Percentiles rank a stretch among this genome's conserved stretches.
phyloP scores from a whole-genome alignment of 2,113 vertebrate species.

The Tympanuchus pallidicinctus region DNA sequence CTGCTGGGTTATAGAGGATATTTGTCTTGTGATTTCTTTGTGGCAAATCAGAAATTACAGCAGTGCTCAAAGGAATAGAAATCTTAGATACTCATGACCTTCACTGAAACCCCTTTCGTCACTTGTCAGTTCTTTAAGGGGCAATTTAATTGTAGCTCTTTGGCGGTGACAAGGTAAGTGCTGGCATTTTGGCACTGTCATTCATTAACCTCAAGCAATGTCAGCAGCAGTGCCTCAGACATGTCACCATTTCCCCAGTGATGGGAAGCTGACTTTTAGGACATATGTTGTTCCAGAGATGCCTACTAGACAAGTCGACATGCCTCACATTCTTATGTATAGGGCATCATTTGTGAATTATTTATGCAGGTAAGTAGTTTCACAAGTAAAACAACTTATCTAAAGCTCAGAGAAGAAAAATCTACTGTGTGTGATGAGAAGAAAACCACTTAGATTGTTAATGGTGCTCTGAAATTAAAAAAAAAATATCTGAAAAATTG shows the following conservation, averaged over 20 bases:
- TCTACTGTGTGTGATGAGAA: background rate
- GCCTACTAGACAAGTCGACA: slow-evolving; percentile 36
- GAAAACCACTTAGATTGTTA: background rate
- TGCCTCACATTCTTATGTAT: slow-evolving; percentile 27
- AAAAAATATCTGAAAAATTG: background rate
- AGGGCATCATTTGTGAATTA: background rate
- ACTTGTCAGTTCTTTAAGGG: slow-evolving; percentile 79
- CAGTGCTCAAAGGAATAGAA: slow-evolving; percentile 81
- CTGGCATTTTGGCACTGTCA: slow-evolving; percentile 79
- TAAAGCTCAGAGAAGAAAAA: background rate
- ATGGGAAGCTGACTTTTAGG: slow-evolving; percentile 60
- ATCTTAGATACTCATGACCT: slow-evolving; percentile 84
- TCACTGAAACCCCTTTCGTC: slow-evolving; percentile 87
- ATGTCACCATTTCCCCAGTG: slow-evolving; percentile 65
- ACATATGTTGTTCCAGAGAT: slow-evolving; percentile 39
- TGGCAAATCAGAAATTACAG: slow-evolving; percentile 79
- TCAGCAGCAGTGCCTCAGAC: slow-evolving; percentile 71
- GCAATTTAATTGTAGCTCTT: slow-evolving; percentile 80
- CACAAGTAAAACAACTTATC: background rate
- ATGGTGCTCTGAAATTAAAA: background rate
- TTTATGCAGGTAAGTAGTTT: slow-evolving; percentile 16
- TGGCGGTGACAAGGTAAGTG: slow-evolving; percentile 79
- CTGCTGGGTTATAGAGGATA: slow-evolving; percentile 76
- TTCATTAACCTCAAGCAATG: slow-evolving; percentile 76
- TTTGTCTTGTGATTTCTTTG: slow-evolving; percentile 80